phyloP scores from a whole-genome alignment of 2,888 invertebrate genomes.

The Rhaphigaster nebulosa region DNA sequence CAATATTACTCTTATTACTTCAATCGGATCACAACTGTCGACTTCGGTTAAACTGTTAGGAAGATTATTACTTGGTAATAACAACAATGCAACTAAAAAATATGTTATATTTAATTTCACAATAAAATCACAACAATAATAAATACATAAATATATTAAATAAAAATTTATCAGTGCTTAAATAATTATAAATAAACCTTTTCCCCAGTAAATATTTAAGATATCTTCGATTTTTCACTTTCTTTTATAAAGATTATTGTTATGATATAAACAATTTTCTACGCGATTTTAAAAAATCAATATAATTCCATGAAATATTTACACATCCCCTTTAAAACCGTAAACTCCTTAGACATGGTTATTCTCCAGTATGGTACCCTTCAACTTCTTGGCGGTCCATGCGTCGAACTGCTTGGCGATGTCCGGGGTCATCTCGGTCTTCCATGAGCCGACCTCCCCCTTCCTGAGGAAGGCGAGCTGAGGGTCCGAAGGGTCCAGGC shows the following conservation, averaged over 20 bases:
- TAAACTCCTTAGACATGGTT: not conserved
- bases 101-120: not conserved
- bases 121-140: slow-evolving; percentile 37
- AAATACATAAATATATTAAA: slow-evolving; percentile 44
- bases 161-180: slow-evolving; percentile 34
- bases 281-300: not conserved
- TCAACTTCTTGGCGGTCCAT: slow-evolving; percentile 69
- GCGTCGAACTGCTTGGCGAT: slow-evolving; percentile 70
- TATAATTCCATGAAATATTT: not conserved
- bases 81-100: not conserved
- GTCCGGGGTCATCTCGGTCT: slow-evolving; percentile 68
- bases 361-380: slow-evolving; percentile 65
- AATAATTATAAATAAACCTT: slow-evolving; percentile 46
- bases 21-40: no score
- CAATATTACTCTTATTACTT: no score
- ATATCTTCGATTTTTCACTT: not conserved
- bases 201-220: slow-evolving; percentile 1
- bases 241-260: not conserved
- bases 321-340: not conserved
- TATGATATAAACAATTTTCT: not conserved
- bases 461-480: slow-evolving; percentile 67
- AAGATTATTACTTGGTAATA: not conserved
- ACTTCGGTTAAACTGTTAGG: no score
- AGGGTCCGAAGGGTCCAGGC: slow-evolving; percentile 65
- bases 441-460: slow-evolving; percentile 69